phyloP scores from a whole-genome alignment of 2,888 invertebrate species.

The Metellina segmentata region DNA sequence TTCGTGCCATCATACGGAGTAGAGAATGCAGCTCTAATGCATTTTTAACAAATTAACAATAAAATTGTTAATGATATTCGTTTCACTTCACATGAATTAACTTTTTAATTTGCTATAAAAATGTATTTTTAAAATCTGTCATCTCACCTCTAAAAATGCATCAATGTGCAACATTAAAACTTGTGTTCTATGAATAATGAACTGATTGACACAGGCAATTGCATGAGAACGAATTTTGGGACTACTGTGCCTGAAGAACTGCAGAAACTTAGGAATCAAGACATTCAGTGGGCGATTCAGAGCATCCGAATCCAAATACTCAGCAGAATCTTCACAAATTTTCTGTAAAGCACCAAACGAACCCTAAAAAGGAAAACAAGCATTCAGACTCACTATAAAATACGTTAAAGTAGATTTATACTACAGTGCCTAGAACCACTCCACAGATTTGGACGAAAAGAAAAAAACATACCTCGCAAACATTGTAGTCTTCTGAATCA shows the following conservation, averaged over 20 bases:
- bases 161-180: slow-evolving; percentile 97
- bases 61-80: no score
- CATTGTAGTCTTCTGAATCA: slow-evolving; percentile 96
- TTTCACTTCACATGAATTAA: no score
- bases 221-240: slow-evolving; percentile 98
- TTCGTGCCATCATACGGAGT: no score
- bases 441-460: background rate
- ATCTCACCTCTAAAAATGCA: slow-evolving; percentile 89
- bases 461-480: slow-evolving; percentile 88
- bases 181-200: slow-evolving; percentile 95
- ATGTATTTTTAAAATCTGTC: slow-evolving; percentile 77
- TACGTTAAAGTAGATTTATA: background rate
- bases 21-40: no score
- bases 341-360: slow-evolving; percentile 99
- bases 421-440: background rate
- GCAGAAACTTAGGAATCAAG: slow-evolving; percentile 97
- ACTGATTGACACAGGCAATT: slow-evolving; percentile 99
- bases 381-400: background rate
- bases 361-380: slow-evolving; percentile 85
- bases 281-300: slow-evolving; percentile 94
- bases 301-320: slow-evolving; percentile 93
- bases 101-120: background rate
- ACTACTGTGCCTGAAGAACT: slow-evolving; percentile 96
- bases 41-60: no score
- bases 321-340: slow-evolving; percentile 99